Evolutionary conservation across 2,797 vertebrate genomes (phyloP).

Genomic region (Platyrinchus mystaceus): DNA sequence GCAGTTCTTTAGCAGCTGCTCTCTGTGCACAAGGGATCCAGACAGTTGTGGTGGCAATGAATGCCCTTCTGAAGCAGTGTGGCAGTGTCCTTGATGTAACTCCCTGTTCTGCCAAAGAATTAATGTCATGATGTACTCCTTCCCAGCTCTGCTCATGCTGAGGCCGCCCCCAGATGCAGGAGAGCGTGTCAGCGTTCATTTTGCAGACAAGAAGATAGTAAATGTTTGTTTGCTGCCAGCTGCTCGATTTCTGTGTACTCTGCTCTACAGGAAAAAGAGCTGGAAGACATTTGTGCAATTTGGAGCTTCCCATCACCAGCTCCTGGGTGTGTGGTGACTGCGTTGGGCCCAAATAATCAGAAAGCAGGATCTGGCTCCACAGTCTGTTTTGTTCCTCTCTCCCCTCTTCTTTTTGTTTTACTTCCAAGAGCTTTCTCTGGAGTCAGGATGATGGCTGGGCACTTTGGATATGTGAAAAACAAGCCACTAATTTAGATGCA

Average conservation of each 20-base stretch:
- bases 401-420: not conserved
- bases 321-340: not conserved
- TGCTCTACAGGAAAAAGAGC: not conserved
- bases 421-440: slow-evolving; percentile 22
- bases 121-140: not conserved
- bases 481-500: not conserved
- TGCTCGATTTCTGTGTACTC: not conserved
- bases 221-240: not conserved
- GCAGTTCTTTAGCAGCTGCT: not conserved
- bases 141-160: not conserved
- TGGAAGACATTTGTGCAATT: not conserved
- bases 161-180: not conserved
- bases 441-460: not conserved
- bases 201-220: not conserved
- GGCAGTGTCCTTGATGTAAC: not conserved
- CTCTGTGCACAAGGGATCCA: not conserved
- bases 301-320: not conserved
- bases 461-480: not conserved
- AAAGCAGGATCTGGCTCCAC: not conserved
- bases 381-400: slow-evolving; percentile 5
- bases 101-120: not conserved
- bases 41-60: not conserved
- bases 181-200: not conserved
- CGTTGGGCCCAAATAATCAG: not conserved
- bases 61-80: not conserved